Percentiles rank a stretch among this genome's conserved stretches.
These are phyloP conservation scores for Teleopsis dalmanni DNA, from an alignment of 1,140 invertebrate genomes.

Conservation along the genomic window DNA sequence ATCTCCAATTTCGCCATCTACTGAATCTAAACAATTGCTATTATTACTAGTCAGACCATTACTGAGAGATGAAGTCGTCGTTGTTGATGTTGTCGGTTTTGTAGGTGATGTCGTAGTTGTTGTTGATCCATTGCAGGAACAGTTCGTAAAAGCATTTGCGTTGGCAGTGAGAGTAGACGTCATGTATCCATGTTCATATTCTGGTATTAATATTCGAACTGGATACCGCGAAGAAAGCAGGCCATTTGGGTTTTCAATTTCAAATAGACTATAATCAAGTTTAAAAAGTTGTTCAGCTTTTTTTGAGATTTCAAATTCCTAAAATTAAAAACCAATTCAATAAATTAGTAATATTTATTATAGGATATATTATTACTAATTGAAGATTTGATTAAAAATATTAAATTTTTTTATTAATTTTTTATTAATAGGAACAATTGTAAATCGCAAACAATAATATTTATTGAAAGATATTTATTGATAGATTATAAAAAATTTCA, in stretches of 20 bases:
- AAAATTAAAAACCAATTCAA: constrained; percentile 12
- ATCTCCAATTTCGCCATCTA: constrained; percentile 1
- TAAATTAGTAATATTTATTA: neutral
- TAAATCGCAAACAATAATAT: neutral
- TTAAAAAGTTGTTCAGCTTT: constrained; percentile 56
- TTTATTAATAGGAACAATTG: no score
- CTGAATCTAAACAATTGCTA: neutral
- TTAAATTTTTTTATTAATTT: neutral
- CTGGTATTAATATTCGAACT: constrained; percentile 61
- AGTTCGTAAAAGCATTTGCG: no score
- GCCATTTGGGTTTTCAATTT: constrained; percentile 60
- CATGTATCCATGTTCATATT: constrained; percentile 51
- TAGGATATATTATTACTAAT: neutral
- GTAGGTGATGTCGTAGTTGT: neutral
- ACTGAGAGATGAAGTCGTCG: neutral
- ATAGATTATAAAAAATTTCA: neutral
- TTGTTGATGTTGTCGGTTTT: neutral
- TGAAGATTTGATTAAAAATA: neutral
- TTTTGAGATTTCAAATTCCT: constrained; percentile 56
- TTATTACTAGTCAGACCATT: neutral
- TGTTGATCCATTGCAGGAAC: neutral
- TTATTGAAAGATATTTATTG: neutral
- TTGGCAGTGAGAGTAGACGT: constrained; percentile 28
- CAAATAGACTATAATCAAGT: constrained; percentile 55
- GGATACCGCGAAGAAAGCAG: constrained; percentile 70